Conservation (phyloP, 2,113 vertebrate species). For the Chaenogobius annularis region DNA sequence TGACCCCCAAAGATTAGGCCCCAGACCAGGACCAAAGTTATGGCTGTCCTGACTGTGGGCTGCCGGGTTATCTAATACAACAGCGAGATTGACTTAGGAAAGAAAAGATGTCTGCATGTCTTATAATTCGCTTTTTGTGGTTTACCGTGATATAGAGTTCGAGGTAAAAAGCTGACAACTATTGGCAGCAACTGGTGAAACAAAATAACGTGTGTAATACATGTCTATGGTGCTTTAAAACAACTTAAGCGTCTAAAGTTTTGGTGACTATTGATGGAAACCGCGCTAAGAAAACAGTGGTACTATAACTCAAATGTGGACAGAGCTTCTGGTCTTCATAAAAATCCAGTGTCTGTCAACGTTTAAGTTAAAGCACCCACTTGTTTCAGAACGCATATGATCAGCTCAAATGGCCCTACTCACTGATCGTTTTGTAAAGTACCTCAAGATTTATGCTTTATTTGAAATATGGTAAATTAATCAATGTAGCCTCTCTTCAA, state of each 20-base stretch:
- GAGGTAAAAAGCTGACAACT: conserved; percentile 38
- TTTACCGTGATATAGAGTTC: conserved; percentile 56
- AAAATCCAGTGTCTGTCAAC: conserved; percentile 15
- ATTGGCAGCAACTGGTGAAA: conserved; percentile 48
- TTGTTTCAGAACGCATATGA: conserved; percentile 24
- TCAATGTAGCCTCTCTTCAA: background rate
- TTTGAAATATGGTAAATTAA: background rate
- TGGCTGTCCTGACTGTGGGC: conserved; percentile 56
- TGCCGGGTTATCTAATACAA: conserved; percentile 54
- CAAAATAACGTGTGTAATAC: conserved; percentile 46
- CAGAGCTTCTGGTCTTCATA: conserved; percentile 19
- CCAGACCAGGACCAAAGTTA: conserved; percentile 43
- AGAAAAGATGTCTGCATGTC: conserved; percentile 17
- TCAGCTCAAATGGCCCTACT: conserved; percentile 8
- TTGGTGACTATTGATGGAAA: conserved; percentile 39
- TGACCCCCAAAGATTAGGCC: conserved; percentile 47
- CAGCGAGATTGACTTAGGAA: conserved; percentile 25
- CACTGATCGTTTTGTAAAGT: background rate
- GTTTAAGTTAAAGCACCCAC: conserved; percentile 16
- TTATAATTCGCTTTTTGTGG: conserved; percentile 39
- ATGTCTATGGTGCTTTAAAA: conserved; percentile 40
- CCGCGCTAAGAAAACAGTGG: conserved; percentile 39
- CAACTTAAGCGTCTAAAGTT: conserved; percentile 21
- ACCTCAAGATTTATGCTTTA: conserved; percentile 5
- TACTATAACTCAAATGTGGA: conserved; percentile 24